These are phyloP conservation scores for Tachysurus vachellii DNA, from an alignment of 2,113 vertebrate genomes.

Conservation along the genomic window DNA sequence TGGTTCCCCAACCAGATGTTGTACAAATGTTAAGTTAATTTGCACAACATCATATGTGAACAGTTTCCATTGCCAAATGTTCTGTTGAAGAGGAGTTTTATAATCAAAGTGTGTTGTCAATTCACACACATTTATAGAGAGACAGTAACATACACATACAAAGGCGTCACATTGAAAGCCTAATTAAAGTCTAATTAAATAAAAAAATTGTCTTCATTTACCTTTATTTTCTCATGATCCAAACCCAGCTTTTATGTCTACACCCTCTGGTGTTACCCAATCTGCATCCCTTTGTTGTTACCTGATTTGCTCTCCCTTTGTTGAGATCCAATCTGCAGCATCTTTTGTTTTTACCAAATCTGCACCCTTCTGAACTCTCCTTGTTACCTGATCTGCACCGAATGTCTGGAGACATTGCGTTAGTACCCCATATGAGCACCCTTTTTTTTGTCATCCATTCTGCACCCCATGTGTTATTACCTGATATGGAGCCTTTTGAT, in stretches of 20 bases:
- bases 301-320: background rate
- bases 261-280: background rate
- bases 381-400: background rate
- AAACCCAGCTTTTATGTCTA: background rate
- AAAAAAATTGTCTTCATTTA: background rate
- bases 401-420: no score
- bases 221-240: background rate
- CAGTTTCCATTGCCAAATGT: background rate
- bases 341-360: background rate
- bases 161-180: no score
- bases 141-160: background rate
- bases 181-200: background rate
- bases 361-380: background rate
- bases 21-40: background rate
- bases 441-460: background rate
- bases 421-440: background rate
- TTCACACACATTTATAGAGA: background rate
- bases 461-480: background rate
- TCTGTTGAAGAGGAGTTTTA: background rate
- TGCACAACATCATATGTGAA: background rate
- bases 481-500: background rate
- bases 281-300: background rate
- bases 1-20: conserved; percentile 9
- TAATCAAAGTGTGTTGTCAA: background rate
- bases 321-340: background rate